Conservation (phyloP, 2,888 invertebrate genomes). For the Ormyrus nitidulus region DNA sequence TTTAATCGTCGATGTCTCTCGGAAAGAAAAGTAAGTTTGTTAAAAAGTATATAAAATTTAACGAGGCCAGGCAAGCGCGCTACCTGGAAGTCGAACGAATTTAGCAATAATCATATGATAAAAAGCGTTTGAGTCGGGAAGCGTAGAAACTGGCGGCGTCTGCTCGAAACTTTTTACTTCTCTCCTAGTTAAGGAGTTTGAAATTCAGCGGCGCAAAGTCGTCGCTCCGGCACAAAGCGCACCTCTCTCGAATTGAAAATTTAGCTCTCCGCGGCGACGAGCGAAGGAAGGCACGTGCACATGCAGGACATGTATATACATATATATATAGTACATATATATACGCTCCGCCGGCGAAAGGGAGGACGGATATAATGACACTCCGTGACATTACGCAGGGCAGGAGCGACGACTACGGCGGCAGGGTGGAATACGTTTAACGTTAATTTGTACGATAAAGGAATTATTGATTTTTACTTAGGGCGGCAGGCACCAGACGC, state of each 20-base stretch:
- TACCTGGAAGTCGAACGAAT: too few relatives aligned
- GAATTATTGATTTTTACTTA: slow-evolving; percentile 75
- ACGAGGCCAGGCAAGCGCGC: too few relatives aligned
- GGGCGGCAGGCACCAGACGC: slow-evolving; percentile 47
- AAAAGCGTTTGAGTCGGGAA: slow-evolving; percentile 13
- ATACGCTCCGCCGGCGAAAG: not conserved
- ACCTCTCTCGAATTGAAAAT: slow-evolving; percentile 32
- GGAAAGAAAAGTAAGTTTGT: too few relatives aligned
- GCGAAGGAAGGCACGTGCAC: slow-evolving; percentile 5
- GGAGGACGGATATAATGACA: slow-evolving; percentile 17
- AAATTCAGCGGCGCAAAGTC: slow-evolving; percentile 17
- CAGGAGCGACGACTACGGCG: not conserved
- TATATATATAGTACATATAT: not conserved
- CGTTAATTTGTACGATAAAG: slow-evolving; percentile 74
- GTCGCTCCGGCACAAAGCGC: not conserved
- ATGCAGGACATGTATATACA: not conserved
- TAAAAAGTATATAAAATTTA: too few relatives aligned
- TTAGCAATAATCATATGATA: not conserved
- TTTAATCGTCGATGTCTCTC: too few relatives aligned
- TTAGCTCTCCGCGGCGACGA: not conserved
- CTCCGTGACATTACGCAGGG: slow-evolving; percentile 37
- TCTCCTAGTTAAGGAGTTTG: slow-evolving; percentile 41
- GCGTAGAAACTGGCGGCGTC: not conserved
- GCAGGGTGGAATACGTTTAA: slow-evolving; percentile 72
- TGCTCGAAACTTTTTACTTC: slow-evolving; percentile 24